A percentile compares a stretch with the other conserved stretches of the same genome.
phyloP scores from a whole-genome alignment of 2,888 invertebrate genomes.

The Cotesia congregata region DNA sequence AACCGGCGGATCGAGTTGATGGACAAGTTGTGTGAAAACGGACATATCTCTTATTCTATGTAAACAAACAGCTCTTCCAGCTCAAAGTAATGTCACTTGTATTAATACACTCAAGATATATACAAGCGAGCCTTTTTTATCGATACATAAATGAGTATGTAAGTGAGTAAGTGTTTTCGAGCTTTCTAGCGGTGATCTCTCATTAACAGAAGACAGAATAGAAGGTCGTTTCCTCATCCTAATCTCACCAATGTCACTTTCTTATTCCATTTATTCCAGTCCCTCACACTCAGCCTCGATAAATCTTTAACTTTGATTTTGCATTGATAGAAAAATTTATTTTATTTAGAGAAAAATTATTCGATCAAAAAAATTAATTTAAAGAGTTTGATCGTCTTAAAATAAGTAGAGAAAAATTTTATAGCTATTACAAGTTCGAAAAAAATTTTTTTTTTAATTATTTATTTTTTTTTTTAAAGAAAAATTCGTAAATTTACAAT shows the following conservation, averaged over 20 bases:
- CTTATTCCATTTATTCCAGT: not conserved
- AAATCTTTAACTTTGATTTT: not conserved
- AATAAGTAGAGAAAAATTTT: too few species aligned
- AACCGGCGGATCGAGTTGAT: not conserved
- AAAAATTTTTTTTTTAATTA: too few species aligned
- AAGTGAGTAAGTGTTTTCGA: slow-evolving; percentile 29
- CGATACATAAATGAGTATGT: not conserved
- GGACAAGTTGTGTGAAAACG: not conserved
- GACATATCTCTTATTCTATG: not conserved
- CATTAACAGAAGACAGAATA: slow-evolving; percentile 61
- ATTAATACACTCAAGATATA: too few species aligned
- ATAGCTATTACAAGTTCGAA: too few species aligned
- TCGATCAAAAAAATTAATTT: too few species aligned
- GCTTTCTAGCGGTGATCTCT: slow-evolving; percentile 59
- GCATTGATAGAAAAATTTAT: too few species aligned
- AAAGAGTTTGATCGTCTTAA: too few species aligned
- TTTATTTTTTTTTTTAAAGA: too few species aligned
- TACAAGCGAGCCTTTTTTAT: too few species aligned
- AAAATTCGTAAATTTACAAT: too few species aligned
- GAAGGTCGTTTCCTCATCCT: slow-evolving; percentile 53
- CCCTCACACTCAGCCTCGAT: slow-evolving; percentile 3
- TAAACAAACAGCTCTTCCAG: not conserved
- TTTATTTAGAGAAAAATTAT: too few species aligned
- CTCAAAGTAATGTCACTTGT: not conserved
- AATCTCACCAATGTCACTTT: slow-evolving; percentile 8